Percentiles rank a stretch among this genome's conserved stretches.
Conservation (phyloP, 2,113 vertebrate species). For the Dromiciops gliroides region DNA sequence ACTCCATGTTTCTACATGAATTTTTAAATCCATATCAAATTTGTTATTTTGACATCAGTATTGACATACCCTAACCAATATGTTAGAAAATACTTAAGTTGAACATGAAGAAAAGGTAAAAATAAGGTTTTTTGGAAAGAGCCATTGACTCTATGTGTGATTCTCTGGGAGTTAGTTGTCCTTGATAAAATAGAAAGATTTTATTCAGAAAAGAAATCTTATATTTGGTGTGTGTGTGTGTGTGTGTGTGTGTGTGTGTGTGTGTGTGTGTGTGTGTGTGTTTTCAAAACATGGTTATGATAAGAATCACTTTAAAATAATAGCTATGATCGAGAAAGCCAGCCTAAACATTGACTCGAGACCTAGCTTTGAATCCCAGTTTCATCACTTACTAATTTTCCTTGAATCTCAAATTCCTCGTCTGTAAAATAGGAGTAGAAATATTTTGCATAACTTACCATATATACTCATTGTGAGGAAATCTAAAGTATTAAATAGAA, state of each 20-base stretch:
- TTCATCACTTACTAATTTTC: neutral
- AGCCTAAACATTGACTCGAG: neutral
- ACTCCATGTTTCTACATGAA: neutral
- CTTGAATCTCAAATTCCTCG: constrained; percentile 2
- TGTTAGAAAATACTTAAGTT: constrained; percentile 38
- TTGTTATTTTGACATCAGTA: constrained; percentile 33
- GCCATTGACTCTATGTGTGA: neutral
- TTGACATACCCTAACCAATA: neutral
- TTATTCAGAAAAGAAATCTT: constrained; percentile 28
- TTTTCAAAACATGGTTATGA: neutral
- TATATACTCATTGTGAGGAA: neutral
- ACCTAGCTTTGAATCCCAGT: constrained; percentile 14
- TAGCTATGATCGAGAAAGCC: neutral
- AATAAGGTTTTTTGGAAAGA: constrained; percentile 3
- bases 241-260: no score
- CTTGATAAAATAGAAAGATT: constrained; percentile 29
- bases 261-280: no score
- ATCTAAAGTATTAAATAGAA: neutral
- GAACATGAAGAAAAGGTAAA: neutral
- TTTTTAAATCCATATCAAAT: constrained; percentile 54
- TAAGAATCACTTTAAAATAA: neutral
- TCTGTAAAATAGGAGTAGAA: constrained; percentile 36
- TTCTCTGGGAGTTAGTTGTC: neutral
- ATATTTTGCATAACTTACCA: neutral
- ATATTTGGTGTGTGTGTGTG: no score